These are phyloP conservation scores for Andrena praecox DNA, from an alignment of 2,888 invertebrate genomes.

Conservation along the genomic window DNA sequence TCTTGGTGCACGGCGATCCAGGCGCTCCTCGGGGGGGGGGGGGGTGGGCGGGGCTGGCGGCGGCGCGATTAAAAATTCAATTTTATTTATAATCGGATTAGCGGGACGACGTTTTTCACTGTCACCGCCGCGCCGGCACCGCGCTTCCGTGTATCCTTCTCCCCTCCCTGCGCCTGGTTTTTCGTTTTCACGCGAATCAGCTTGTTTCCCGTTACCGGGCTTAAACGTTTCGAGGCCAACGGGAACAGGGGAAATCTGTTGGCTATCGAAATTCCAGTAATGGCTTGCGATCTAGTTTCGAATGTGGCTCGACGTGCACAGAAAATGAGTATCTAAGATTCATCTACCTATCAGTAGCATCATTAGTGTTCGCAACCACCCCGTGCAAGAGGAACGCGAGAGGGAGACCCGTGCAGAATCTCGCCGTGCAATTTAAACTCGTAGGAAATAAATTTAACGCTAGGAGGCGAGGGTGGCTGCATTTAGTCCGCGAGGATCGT, in stretches of 20 bases:
- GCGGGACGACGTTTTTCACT: constrained; percentile 38
- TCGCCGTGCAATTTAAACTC: too few species aligned
- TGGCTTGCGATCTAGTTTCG: neutral
- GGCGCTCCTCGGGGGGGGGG: neutral
- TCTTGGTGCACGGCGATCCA: constrained; percentile 25
- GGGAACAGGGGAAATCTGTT: neutral
- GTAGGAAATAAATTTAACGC: neutral
- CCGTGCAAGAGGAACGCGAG: too few species aligned
- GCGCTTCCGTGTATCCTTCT: neutral
- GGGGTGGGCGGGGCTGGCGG: neutral
- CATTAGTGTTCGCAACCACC: too few species aligned
- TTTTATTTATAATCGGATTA: constrained; percentile 60
- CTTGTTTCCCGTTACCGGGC: constrained; percentile 20
- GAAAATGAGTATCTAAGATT: too few species aligned
- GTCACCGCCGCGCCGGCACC: constrained; percentile 9
- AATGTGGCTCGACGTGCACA: neutral
- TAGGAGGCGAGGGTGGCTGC: constrained; percentile 13
- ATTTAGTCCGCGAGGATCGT: constrained; percentile 22
- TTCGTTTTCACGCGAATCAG: constrained; percentile 12
- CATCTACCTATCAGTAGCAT: too few species aligned
- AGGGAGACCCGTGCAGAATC: too few species aligned
- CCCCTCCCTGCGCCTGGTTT: constrained; percentile 4
- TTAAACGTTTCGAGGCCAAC: constrained; percentile 14
- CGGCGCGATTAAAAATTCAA: constrained; percentile 55
- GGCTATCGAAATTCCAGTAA: constrained; percentile 2